phyloP scores from a whole-genome alignment of 64 coral and sea anemone genomes.

The Hydrozoanthus tunicans region DNA sequence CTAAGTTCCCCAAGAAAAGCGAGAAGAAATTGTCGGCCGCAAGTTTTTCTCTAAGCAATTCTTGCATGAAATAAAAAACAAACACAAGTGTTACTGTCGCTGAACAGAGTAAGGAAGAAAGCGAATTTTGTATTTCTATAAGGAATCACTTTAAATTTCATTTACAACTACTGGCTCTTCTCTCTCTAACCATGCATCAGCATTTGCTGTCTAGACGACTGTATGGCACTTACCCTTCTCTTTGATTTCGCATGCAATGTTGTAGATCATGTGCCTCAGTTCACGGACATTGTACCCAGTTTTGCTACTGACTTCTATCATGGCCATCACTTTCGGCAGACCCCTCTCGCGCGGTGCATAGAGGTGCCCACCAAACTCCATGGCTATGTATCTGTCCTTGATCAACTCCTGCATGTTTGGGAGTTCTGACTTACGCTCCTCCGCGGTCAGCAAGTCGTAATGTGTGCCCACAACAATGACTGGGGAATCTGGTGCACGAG shows the following conservation, averaged over 20 bases:
- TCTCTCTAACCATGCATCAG: too few relatives aligned
- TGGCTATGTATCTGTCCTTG: conserved; percentile 78
- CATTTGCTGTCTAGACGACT: not conserved
- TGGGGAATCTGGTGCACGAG: conserved; percentile 90
- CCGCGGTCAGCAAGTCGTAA: conserved; percentile 71
- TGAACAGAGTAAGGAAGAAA: too few relatives aligned
- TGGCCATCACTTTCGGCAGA: conserved; percentile 84
- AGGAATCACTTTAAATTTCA: too few relatives aligned
- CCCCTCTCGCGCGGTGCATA: conserved; percentile 82
- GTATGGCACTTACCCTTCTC: conserved; percentile 66
- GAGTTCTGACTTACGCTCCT: conserved; percentile 70
- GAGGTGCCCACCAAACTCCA: conserved; percentile 77
- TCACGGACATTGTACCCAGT: conserved; percentile 81
- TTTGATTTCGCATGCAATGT: conserved; percentile 85
- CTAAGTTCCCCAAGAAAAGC: too few relatives aligned
- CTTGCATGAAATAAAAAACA: too few relatives aligned
- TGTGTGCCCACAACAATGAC: conserved; percentile 94
- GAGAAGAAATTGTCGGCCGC: too few relatives aligned
- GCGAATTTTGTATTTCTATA: too few relatives aligned
- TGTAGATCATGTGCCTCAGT: conserved; percentile 95
- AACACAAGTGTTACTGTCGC: too few relatives aligned
- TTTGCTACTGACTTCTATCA: conserved; percentile 93
- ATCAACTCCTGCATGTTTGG: conserved; percentile 80
- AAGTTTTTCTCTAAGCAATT: too few relatives aligned
- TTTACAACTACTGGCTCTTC: too few relatives aligned